phyloP scores from a whole-genome alignment of 2,113 vertebrate genomes.

The Ameiurus melas region DNA sequence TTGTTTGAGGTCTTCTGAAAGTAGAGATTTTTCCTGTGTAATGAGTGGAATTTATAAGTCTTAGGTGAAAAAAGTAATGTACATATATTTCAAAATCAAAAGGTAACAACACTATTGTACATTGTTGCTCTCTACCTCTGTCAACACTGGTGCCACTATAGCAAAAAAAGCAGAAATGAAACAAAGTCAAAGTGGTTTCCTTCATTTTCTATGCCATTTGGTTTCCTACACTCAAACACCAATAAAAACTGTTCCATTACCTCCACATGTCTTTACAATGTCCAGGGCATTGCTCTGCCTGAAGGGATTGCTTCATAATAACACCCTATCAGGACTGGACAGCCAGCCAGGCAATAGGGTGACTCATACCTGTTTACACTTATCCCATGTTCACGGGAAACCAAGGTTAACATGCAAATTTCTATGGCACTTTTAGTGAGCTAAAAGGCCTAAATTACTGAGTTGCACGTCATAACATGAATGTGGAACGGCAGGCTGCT shows the following conservation, averaged over 20 bases:
- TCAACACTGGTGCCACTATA: neutral
- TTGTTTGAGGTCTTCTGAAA: neutral
- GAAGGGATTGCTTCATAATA: slow-evolving; percentile 34
- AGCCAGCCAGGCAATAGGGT: neutral
- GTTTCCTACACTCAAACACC: neutral
- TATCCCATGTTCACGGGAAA: slow-evolving; percentile 1
- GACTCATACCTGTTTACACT: slow-evolving; percentile 34
- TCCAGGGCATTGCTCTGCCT: slow-evolving; percentile 16
- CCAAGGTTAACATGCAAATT: slow-evolving; percentile 23
- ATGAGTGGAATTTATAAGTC: neutral
- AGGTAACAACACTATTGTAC: neutral
- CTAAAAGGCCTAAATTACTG: slow-evolving; percentile 15
- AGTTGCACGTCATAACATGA: neutral
- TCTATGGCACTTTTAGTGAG: neutral
- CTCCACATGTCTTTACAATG: neutral
- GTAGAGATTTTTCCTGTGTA: neutral
- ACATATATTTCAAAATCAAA: neutral
- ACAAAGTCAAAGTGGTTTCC: neutral
- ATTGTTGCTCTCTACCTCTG: neutral
- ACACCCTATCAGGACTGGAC: neutral
- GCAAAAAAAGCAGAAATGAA: slow-evolving; percentile 37
- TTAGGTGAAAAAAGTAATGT: neutral
- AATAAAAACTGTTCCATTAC: neutral
- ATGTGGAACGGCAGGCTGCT: slow-evolving; percentile 15
- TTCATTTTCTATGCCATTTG: slow-evolving; percentile 10